Percentiles rank a stretch among this genome's conserved stretches.
phyloP scores from a whole-genome alignment of 2,888 invertebrate species.

The Drosophila hamatofila region DNA sequence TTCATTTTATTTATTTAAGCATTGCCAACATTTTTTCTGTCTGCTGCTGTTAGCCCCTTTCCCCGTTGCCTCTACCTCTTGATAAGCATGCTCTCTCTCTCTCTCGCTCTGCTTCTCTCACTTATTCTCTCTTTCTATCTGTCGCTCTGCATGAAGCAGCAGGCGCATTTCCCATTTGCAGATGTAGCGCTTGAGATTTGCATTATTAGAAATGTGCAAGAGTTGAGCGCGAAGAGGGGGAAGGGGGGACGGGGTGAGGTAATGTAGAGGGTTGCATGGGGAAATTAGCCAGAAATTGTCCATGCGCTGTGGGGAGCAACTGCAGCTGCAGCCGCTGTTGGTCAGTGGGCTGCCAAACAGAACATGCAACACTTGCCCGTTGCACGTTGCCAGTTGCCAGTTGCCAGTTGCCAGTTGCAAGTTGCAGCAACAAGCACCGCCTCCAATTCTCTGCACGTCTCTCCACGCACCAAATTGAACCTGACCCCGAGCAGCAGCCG shows the following conservation, averaged over 20 bases:
- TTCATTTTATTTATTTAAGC: slow-evolving; percentile 82
- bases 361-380: slow-evolving; percentile 67
- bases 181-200: slow-evolving; percentile 64
- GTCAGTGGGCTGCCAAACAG: slow-evolving; percentile 68
- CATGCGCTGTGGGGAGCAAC: slow-evolving; percentile 72
- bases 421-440: slow-evolving; percentile 42
- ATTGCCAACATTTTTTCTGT: slow-evolving; percentile 75
- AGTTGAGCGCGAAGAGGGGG: background rate
- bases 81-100: slow-evolving; percentile 40
- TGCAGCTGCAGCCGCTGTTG: slow-evolving; percentile 60
- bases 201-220: slow-evolving; percentile 63
- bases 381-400: slow-evolving; percentile 22
- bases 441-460: slow-evolving; percentile 36
- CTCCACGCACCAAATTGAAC: slow-evolving; percentile 70
- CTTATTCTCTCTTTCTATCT: slow-evolving; percentile 16
- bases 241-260: background rate
- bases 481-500: slow-evolving; percentile 46
- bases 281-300: slow-evolving; percentile 79
- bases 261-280: slow-evolving; percentile 28
- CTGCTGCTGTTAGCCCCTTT: slow-evolving; percentile 40
- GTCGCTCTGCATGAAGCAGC: slow-evolving; percentile 33
- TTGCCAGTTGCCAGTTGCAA: slow-evolving; percentile 18
- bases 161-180: slow-evolving; percentile 55
- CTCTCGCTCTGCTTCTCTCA: background rate
- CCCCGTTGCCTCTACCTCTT: slow-evolving; percentile 11